A percentile compares a stretch with the other conserved stretches of the same genome.
phyloP scores from a whole-genome alignment of 2,888 invertebrate genomes.

The Pammene aurita region DNA sequence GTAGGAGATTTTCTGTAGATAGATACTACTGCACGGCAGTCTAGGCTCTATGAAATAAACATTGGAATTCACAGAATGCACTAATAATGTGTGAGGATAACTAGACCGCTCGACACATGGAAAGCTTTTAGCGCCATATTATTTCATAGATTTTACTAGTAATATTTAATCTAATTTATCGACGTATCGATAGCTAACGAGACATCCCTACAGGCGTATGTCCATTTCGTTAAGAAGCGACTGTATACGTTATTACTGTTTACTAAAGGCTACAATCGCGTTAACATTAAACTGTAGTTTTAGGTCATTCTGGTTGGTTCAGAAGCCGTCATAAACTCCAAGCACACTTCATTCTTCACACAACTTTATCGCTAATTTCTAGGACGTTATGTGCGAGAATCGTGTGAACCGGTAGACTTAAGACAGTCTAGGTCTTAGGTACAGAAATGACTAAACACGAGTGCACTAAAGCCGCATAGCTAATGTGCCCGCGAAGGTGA shows the following conservation, averaged over 20 bases:
- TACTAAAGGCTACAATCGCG: not conserved
- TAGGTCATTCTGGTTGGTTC: not conserved
- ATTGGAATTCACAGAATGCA: not conserved
- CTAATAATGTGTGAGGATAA: conserved; percentile 23
- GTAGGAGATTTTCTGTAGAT: too few relatives aligned
- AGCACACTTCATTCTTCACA: not conserved
- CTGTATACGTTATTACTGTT: not conserved
- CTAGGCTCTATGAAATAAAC: not conserved
- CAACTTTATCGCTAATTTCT: not conserved
- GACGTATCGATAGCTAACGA: conserved; percentile 44
- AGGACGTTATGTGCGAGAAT: not conserved
- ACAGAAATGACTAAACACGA: conserved; percentile 58
- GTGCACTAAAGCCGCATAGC: conserved; percentile 66
- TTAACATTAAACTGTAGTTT: not conserved
- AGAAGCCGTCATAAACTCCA: not conserved
- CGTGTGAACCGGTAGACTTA: not conserved
- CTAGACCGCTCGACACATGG: conserved; percentile 15
- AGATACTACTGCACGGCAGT: not conserved
- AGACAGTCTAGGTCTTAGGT: not conserved
- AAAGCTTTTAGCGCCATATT: conserved; percentile 14
- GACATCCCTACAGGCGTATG: conserved; percentile 45
- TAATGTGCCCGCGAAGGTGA: conserved; percentile 70
- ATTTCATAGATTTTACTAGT: conserved; percentile 28
- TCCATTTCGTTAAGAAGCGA: not conserved
- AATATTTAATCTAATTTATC: conserved; percentile 22